Evolutionary conservation across 2,797 vertebrate species (phyloP).

Genomic region (Tangara arthus): DNA sequence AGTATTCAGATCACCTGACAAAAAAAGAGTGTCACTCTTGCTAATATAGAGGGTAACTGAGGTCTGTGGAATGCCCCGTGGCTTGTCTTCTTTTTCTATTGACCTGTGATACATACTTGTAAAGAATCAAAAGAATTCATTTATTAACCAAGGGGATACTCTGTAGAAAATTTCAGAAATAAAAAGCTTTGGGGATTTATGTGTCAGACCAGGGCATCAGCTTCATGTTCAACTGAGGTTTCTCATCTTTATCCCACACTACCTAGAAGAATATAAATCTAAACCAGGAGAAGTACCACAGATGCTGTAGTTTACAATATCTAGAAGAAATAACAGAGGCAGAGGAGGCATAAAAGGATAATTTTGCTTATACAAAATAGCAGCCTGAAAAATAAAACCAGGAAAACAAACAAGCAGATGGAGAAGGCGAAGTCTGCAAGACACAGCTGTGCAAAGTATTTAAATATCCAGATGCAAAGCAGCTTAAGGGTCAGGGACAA

Average conservation of each 20-base stretch:
- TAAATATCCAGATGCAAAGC: constrained; percentile 73
- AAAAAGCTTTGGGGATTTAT: constrained; percentile 11
- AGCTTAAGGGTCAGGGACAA: constrained; percentile 54
- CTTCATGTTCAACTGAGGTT: neutral
- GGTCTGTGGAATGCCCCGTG: neutral
- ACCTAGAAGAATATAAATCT: constrained; percentile 48
- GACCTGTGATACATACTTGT: neutral
- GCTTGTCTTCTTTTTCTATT: neutral
- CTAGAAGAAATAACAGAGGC: constrained; percentile 53
- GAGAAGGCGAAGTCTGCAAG: constrained; percentile 58
- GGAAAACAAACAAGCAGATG: constrained; percentile 81
- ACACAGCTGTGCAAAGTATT: constrained; percentile 76
- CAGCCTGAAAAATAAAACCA: constrained; percentile 73
- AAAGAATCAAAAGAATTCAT: neutral
- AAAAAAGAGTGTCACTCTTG: neutral
- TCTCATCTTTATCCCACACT: constrained; percentile 35
- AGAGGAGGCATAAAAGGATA: constrained; percentile 72
- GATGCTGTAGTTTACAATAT: constrained; percentile 62
- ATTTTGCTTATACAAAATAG: constrained; percentile 80
- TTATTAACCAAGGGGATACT: neutral
- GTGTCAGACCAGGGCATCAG: neutral
- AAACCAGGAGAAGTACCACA: constrained; percentile 35
- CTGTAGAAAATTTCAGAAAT: neutral
- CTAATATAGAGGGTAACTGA: neutral
- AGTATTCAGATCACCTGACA: neutral